Percentiles rank a stretch among this genome's conserved stretches.
phyloP scores from a whole-genome alignment of 2,113 vertebrate species.

The Otus sunia region DNA sequence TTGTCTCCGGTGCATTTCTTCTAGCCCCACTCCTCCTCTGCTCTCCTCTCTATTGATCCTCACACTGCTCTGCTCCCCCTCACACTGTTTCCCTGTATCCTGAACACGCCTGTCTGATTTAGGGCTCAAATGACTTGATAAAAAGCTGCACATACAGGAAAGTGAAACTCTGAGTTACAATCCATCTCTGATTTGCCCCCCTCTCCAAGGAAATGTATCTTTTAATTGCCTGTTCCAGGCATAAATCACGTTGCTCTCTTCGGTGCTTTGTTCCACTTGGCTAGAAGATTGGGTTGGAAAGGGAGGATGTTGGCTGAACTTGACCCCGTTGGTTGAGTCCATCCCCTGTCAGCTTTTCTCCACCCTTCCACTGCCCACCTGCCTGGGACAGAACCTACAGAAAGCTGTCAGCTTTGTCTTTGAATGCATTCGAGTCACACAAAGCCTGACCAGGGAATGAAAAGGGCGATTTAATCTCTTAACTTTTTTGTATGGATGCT shows the following conservation, averaged over 20 bases:
- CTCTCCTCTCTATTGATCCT: neutral
- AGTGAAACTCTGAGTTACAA: neutral
- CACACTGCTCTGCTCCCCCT: neutral
- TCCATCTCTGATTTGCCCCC: neutral
- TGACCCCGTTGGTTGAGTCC: rapidly evolving
- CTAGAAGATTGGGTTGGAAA: neutral
- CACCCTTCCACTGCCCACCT: neutral
- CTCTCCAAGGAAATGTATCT: neutral
- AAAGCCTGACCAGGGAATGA: neutral
- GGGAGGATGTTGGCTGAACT: neutral
- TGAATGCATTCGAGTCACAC: neutral
- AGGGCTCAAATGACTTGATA: neutral
- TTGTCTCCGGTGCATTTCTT: neutral
- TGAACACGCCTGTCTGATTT: neutral
- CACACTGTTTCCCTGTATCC: neutral
- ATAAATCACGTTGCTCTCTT: neutral
- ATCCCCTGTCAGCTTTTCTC: neutral
- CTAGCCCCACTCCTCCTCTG: neutral
- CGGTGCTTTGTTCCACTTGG: neutral
- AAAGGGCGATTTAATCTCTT: neutral
- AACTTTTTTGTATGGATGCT: neutral
- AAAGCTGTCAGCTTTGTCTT: neutral
- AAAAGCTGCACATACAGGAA: neutral
- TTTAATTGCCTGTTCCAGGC: neutral
- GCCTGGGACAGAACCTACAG: neutral